Conservation (phyloP, 2,113 vertebrate genomes). For the Vimba vimba region DNA sequence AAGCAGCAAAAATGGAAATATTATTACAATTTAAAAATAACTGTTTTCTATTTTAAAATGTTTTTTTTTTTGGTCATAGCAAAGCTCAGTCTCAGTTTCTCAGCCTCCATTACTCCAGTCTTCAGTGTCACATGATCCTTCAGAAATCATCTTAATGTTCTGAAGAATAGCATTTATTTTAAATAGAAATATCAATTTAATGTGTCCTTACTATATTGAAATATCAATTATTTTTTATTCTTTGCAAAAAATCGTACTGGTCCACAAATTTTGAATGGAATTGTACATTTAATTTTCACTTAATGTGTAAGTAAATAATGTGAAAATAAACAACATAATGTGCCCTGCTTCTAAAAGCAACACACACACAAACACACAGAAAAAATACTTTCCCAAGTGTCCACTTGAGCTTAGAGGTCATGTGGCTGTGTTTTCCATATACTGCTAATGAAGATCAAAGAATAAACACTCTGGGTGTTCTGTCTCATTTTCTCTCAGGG, state of each 20-base stretch:
- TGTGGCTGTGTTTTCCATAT: neutral
- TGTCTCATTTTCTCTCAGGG: constrained; percentile 32
- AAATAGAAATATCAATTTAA: no score
- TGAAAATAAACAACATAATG: neutral
- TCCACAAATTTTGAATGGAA: neutral
- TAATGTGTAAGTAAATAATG: neutral
- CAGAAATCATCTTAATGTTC: no score
- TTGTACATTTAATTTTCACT: neutral
- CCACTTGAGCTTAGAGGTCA: neutral
- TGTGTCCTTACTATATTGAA: neutral
- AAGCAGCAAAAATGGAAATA: no score
- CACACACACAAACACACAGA: no score
- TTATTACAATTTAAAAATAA: neutral
- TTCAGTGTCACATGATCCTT: no score
- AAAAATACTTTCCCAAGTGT: neutral
- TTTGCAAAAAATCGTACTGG: neutral
- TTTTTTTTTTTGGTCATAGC: neutral
- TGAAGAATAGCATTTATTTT: no score
- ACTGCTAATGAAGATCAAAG: neutral
- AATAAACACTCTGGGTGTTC: neutral
- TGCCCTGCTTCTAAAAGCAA: neutral
- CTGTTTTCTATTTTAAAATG: no score
- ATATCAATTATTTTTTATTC: no score
- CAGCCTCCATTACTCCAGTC: no score
- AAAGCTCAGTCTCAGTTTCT: neutral